These are phyloP conservation scores for Myrmophylax atrothorax DNA, from an alignment of 2,113 vertebrate genomes.

Conservation along the genomic window DNA sequence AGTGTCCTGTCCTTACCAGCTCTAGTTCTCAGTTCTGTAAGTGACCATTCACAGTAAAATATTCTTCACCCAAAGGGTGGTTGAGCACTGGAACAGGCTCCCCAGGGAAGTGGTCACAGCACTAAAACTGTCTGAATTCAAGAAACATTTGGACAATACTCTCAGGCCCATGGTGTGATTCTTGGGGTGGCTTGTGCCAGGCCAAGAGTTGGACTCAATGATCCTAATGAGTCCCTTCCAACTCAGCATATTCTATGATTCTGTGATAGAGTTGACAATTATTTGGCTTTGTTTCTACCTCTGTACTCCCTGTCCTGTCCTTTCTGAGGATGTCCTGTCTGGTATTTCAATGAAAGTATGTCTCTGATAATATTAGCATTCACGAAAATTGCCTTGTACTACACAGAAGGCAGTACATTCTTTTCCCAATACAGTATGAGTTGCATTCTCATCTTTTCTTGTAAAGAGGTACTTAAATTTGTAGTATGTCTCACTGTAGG, in stretches of 20 bases:
- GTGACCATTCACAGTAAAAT: background rate
- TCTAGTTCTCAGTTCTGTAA: background rate
- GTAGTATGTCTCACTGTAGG: background rate
- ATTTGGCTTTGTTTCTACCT: background rate
- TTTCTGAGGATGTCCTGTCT: background rate
- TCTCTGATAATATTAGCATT: background rate
- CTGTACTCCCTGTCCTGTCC: background rate
- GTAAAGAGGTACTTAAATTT: background rate
- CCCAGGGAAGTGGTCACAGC: background rate
- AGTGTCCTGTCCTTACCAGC: background rate
- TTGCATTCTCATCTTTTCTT: background rate
- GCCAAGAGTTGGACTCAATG: rapidly evolving
- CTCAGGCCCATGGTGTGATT: background rate
- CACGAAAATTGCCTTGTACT: background rate
- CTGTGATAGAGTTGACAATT: background rate
- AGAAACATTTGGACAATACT: background rate
- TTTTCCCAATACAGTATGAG: background rate
- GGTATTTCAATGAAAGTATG: background rate
- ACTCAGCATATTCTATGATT: background rate
- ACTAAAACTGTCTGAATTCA: background rate
- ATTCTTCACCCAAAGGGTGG: background rate
- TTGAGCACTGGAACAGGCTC: background rate
- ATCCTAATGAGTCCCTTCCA: background rate
- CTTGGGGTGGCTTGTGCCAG: background rate
- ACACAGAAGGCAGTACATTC: background rate